Percentiles rank a stretch among this genome's conserved stretches.
Evolutionary conservation across 1,140 invertebrate genomes (phyloP).

Genomic region (Orchestia grillus): DNA sequence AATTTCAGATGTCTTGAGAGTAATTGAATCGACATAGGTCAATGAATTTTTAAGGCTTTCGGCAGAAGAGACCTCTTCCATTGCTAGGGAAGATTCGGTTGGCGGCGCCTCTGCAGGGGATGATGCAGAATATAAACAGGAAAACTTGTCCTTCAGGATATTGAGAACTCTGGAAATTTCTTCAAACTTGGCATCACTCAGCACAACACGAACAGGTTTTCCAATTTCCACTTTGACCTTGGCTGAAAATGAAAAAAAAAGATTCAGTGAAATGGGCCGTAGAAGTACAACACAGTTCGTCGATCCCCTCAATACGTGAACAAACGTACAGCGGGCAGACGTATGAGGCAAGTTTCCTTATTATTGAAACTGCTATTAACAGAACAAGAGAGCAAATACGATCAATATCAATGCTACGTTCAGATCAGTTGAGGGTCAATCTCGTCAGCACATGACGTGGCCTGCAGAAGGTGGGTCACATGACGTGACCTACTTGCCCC

Average conservation of each 20-base stretch:
- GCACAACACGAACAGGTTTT: slow-evolving; percentile 62
- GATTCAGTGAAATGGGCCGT: not conserved
- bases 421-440: not conserved
- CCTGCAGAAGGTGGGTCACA: too few species aligned
- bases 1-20: slow-evolving; percentile 60
- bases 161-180: slow-evolving; percentile 24
- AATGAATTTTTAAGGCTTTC: slow-evolving; percentile 5
- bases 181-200: slow-evolving; percentile 64
- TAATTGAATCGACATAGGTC: slow-evolving; percentile 60
- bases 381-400: not conserved
- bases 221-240: slow-evolving; percentile 65
- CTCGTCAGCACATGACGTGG: too few species aligned
- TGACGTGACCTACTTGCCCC: too few species aligned
- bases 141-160: slow-evolving; percentile 51
- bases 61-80: not conserved
- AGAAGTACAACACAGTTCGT: not conserved
- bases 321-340: not conserved
- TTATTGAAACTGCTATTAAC: not conserved
- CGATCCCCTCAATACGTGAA: not conserved
- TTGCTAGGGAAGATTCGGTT: not conserved
- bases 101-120: not conserved
- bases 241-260: slow-evolving; percentile 58
- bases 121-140: not conserved
- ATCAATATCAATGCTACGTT: not conserved
- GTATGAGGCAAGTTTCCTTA: not conserved